Conservation (phyloP, 2,113 vertebrate species). For the Burhinus oedicnemus region DNA sequence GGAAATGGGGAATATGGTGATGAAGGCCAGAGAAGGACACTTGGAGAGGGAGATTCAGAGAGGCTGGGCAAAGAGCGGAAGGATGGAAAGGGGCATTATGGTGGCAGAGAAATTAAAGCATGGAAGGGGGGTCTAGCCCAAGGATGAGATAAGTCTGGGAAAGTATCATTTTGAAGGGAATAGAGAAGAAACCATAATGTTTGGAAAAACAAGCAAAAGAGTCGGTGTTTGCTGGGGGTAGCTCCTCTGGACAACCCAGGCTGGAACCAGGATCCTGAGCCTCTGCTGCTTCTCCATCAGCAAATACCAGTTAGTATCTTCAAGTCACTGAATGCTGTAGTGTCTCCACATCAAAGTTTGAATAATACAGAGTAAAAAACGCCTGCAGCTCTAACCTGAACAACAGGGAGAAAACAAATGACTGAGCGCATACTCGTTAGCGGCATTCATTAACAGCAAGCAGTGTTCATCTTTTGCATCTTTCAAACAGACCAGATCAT, state of each 20-base stretch:
- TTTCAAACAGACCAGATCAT: background rate
- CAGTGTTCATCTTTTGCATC: background rate
- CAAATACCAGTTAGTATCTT: background rate
- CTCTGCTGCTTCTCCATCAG: background rate
- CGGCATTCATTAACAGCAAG: background rate
- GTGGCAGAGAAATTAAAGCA: background rate
- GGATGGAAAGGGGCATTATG: background rate
- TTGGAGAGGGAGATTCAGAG: background rate
- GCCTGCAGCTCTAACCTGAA: background rate
- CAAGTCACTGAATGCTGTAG: background rate
- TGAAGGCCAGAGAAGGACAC: background rate
- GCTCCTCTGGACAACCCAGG: background rate
- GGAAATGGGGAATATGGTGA: background rate
- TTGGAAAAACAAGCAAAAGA: background rate
- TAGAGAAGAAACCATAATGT: background rate
- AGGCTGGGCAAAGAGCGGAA: background rate
- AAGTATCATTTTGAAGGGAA: background rate
- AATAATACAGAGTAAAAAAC: background rate
- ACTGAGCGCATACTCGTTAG: rapidly evolving
- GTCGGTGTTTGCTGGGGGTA: background rate
- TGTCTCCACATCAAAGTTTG: background rate
- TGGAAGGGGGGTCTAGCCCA: background rate
- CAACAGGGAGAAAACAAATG: background rate
- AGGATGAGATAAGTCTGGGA: background rate
- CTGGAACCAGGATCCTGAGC: background rate